These are phyloP conservation scores for Pseudobourletiella spinata DNA, from an alignment of 1,140 invertebrate genomes.

Conservation along the genomic window DNA sequence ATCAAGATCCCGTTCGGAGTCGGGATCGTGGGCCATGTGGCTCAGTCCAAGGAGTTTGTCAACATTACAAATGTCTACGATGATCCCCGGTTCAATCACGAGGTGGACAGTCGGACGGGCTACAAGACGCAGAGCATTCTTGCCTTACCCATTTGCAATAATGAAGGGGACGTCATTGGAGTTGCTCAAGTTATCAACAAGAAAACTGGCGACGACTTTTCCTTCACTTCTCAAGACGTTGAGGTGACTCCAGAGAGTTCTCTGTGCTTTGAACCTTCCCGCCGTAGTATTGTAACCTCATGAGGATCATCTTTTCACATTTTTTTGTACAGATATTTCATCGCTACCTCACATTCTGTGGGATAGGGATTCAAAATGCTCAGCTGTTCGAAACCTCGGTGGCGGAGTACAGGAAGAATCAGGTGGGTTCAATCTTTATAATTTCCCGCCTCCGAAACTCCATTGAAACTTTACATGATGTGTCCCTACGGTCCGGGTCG, in stretches of 20 bases:
- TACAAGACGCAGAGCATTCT: conserved; percentile 85
- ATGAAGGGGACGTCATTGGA: conserved; percentile 89
- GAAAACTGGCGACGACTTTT: conserved; percentile 60
- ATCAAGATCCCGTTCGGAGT: conserved; percentile 71
- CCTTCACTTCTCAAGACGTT: conserved; percentile 77
- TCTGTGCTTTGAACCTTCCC: no score
- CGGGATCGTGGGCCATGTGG: conserved; percentile 80
- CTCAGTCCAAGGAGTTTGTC: conserved; percentile 74
- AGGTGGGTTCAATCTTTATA: no score
- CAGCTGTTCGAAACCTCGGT: conserved; percentile 91
- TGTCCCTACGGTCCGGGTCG: no score
- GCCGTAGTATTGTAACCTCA: no score
- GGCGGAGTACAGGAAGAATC: conserved; percentile 85
- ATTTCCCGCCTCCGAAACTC: no score
- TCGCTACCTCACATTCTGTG: conserved; percentile 89
- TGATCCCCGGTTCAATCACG: conserved; percentile 76
- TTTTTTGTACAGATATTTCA: conserved; percentile 52
- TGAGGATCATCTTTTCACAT: no score
- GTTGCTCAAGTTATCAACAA: conserved; percentile 97
- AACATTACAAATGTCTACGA: conserved; percentile 87
- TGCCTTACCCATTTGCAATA: conserved; percentile 92
- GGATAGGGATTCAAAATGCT: conserved; percentile 94
- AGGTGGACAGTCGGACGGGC: conserved; percentile 82
- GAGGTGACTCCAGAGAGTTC: no score
- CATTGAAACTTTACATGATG: no score